Conservation (phyloP, 1,140 invertebrate genomes). For the Nilaparvata lugens region DNA sequence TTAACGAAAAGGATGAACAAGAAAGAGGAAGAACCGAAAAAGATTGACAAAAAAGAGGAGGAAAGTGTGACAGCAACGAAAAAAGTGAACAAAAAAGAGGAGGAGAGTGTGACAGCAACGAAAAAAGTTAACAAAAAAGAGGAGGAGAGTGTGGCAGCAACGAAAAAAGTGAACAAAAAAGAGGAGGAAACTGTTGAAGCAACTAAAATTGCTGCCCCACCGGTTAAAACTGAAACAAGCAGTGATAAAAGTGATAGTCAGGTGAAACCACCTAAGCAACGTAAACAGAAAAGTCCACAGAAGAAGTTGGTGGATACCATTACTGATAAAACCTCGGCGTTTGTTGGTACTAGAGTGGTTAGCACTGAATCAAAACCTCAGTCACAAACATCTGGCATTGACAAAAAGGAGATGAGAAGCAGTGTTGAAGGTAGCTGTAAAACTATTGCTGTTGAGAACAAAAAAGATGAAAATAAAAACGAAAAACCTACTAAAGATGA, state of each 20-base stretch:
- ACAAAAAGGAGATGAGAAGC: no score
- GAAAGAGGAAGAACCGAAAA: slow-evolving; percentile 4
- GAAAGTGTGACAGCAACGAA: not conserved
- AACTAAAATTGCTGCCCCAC: not conserved
- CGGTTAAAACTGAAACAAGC: slow-evolving; percentile 6
- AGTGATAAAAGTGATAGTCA: not conserved
- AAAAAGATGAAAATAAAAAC: slow-evolving; percentile 8
- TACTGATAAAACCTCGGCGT: no score
- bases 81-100: not conserved
- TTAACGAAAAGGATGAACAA: not conserved
- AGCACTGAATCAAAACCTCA: no score
- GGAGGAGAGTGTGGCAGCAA: not conserved
- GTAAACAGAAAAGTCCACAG: slow-evolving; percentile 4
- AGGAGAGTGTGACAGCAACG: not conserved
- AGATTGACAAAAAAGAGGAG: slow-evolving; percentile 1
- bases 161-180: not conserved
- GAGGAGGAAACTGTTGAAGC: not conserved
- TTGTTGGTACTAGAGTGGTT: not conserved
- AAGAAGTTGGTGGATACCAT: no score
- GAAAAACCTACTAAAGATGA: slow-evolving; percentile 9
- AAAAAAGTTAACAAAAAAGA: slow-evolving; percentile 3
- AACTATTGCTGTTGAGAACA: not conserved
- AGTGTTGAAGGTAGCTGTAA: no score
- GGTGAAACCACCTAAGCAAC: slow-evolving; percentile 9
- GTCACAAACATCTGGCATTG: no score